Evolutionary conservation across 2,888 invertebrate genomes (phyloP), one percentile per base, ranked within the genome.

Genomic region (Vesta saturnalis): DNA sequence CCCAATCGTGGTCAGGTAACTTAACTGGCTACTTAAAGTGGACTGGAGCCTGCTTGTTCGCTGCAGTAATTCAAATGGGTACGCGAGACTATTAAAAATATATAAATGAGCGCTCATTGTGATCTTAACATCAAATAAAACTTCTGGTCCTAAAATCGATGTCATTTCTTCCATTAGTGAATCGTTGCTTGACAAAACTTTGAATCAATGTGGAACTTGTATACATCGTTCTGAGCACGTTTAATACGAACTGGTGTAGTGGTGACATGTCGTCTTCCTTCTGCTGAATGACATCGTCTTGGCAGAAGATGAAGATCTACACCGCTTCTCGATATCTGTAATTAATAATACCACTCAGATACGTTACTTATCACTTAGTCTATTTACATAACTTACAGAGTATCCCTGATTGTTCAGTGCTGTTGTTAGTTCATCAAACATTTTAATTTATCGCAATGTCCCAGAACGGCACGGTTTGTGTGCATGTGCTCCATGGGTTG

Each of bases 31-130:
- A 69, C 52, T 71, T 65, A 12, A 69, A 47, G 30, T 71, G 66
- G 66, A 69, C 16, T 56, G 66, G 63, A 47, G 62, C 59, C 65
- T 71, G 71, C 39, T 65, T 69, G 54, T 71, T 69, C 23, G 49
- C 63, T 49, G 68, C 69, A 35, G 81, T 76, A 18, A 83, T 47
- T 14, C 83, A 81, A 46, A 83, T 72, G 2, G 82, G 78, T 2
- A 83, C 79, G 15, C 80, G n/a, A n/a, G n/a, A n/a, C n/a, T n/a
- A n/a, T n/a, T n/a, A n/a, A n/a, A n/a, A n/a, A n/a, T n/a, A n/a
- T n/a, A n/a, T n/a, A n/a, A n/a, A n/a, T n/a, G n/a, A n/a, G n/a
- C n/a, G 30, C 30, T 30, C 30, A 30, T 30, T 30, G 30, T 30
- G 10, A 30, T 30, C 5, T 10, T 30, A 30, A 30, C 30, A 30